Percentiles rank a stretch among this genome's conserved stretches.
phyloP scores from a whole-genome alignment of 2,888 invertebrate genomes.

The Syrista parreyssii region DNA sequence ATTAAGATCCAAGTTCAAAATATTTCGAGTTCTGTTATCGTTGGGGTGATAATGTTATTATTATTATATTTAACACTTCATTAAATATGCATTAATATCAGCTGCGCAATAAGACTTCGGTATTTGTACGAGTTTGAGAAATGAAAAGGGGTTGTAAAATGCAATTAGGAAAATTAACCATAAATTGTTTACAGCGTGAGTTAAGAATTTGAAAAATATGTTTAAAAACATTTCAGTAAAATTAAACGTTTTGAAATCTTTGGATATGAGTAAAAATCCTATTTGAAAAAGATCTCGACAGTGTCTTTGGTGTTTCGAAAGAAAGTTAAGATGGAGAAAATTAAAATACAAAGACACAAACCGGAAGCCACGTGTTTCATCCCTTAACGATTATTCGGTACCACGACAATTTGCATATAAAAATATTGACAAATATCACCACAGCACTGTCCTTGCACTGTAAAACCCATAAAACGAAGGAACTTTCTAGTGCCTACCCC shows the following conservation, averaged over 20 bases:
- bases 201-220: not conserved
- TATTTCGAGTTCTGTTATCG: not conserved
- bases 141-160: not conserved
- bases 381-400: too few species aligned
- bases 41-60: not conserved
- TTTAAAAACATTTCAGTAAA: not conserved
- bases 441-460: not conserved
- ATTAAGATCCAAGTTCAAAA: not conserved
- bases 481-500: not conserved
- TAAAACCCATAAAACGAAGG: not conserved
- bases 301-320: not conserved
- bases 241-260: not conserved
- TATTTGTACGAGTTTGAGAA: not conserved
- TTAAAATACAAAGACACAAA: not conserved
- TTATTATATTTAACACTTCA: not conserved
- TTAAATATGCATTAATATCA: not conserved
- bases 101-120: not conserved
- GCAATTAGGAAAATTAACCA: not conserved
- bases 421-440: not conserved
- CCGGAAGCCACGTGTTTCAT: too few species aligned
- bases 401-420: not conserved
- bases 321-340: too few species aligned
- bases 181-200: not conserved
- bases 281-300: not conserved
- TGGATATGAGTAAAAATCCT: not conserved